Base-by-base conservation (phyloP, 2,797 vertebrate species). In the Salarias fasciatus region DNA sequence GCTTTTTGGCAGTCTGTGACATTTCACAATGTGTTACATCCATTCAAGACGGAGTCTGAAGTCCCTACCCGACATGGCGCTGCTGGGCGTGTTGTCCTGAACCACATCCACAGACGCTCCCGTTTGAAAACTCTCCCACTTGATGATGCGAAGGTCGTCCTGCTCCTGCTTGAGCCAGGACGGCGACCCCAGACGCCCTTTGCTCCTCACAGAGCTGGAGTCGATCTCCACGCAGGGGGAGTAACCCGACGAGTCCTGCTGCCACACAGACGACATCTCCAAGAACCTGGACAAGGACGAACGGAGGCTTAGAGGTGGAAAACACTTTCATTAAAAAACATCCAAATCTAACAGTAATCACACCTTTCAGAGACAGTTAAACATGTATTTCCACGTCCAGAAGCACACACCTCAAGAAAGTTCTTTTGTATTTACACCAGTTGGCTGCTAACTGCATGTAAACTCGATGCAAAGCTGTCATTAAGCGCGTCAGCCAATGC, bases 41-140 rank as follows among this genome's bases (percentile, higher is more conserved):
- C n/a, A n/a, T n/a, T n/a, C 18, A 24, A 24, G 18, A 24, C 18
- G 18, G 18, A 2, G 18, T 24, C 18, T 24, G 18, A 33, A 9
- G 2, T 35, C 49, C 75, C 47, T 48, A 93, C 91, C 86, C 2
- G 91, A 88, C 81, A 91, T 87, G 63, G 89, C 91, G 5, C 91
- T 93, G 86, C 87, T 93, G 63, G 89, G 89, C 0, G 89, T 92
- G 80, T 90, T 91, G 84, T 92, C 90, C 79, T 92, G 91, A 5
- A 91, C 90, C 0, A 61, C 82, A 8, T 92, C 89, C 0, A 69
- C 53, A 0, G 86, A 72, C 0, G 61, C 8, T 7, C 80, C 90
- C 0, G 77, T 74, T 2, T 82, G 86, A 8, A 88, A 85, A 43
- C 70, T 86, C 70, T 90, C 91, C 89, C 89, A 91, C 69, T 91